Percentiles rank a stretch among this genome's conserved stretches.
These are phyloP conservation scores for Pseudanteris insignis DNA, from an alignment of 2,888 invertebrate species.

Conservation along the genomic window DNA sequence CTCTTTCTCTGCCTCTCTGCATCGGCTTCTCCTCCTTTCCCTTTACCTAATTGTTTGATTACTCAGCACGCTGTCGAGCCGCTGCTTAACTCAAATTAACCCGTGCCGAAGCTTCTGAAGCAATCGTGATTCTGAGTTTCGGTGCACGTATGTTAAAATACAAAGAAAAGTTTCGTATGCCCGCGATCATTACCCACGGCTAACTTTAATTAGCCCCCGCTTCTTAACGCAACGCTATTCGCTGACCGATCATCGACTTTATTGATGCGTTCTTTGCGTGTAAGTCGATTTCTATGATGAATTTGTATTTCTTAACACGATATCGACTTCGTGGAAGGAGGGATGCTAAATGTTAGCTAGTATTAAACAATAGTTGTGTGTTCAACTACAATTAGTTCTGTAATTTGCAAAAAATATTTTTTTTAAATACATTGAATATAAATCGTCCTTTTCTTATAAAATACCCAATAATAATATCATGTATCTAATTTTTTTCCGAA, in stretches of 20 bases:
- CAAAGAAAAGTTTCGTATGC: conserved; percentile 44
- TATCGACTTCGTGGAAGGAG: conserved; percentile 10
- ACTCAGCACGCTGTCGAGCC: conserved; percentile 65
- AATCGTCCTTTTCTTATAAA: too few species aligned
- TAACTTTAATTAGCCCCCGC: conserved; percentile 56
- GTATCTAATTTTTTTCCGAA: too few species aligned
- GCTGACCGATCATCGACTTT: conserved; percentile 47
- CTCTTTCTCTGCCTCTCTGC: conserved; percentile 26
- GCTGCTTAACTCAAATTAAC: conserved; percentile 63
- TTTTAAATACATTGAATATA: too few species aligned
- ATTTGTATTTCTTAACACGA: conserved; percentile 36
- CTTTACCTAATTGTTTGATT: conserved; percentile 65
- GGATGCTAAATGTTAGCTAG: too few species aligned
- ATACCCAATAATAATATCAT: too few species aligned
- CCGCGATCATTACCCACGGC: conserved; percentile 38
- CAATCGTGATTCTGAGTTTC: conserved; percentile 54
- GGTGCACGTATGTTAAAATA: conserved; percentile 55
- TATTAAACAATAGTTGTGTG: too few species aligned
- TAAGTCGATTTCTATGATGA: conserved; percentile 51
- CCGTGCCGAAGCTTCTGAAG: conserved; percentile 46
- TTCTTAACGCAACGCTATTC: conserved; percentile 58
- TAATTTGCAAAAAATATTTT: too few species aligned
- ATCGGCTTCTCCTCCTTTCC: conserved; percentile 30
- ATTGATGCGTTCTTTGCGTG: conserved; percentile 46
- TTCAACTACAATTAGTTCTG: too few species aligned